phyloP scores from a whole-genome alignment of 2,888 invertebrate species.

The Cyclophora punctaria region DNA sequence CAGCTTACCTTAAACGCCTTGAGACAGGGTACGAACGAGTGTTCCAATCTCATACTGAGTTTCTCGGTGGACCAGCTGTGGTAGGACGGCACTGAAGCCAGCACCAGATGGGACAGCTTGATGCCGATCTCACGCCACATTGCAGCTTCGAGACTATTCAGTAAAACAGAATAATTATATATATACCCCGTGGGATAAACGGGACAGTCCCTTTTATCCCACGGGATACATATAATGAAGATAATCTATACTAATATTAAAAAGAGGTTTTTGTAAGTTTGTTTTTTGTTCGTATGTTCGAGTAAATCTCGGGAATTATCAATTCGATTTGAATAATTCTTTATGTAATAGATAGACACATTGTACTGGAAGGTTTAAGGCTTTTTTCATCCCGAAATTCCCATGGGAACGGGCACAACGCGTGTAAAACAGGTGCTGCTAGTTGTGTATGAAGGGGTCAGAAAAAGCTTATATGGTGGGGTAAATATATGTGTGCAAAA shows the following conservation, averaged over 20 bases:
- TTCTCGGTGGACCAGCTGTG: constrained; percentile 72
- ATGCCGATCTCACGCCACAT: constrained; percentile 79
- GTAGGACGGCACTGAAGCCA: constrained; percentile 68
- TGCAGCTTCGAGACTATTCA: constrained; percentile 64
- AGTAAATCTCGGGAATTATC: too few relatives aligned
- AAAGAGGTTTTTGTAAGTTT: too few relatives aligned
- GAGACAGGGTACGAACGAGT: constrained; percentile 71
- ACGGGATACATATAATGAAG: not conserved
- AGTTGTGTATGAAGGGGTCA: not conserved
- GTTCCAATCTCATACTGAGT: constrained; percentile 72
- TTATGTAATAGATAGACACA: too few relatives aligned
- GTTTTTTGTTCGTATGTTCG: too few relatives aligned
- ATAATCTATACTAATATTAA: too few relatives aligned
- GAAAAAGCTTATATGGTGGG: too few relatives aligned
- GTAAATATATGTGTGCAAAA: not conserved
- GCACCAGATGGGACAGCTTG: constrained; percentile 67
- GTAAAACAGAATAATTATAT: not conserved
- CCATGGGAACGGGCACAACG: not conserved
- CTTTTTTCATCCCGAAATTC: too few relatives aligned
- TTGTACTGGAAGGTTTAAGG: too few relatives aligned
- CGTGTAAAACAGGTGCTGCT: not conserved
- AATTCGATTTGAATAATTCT: too few relatives aligned
- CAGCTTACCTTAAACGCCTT: constrained; percentile 54
- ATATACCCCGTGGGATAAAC: too few relatives aligned
- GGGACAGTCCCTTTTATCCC: not conserved